These are phyloP conservation scores for Oreocharis arfaki DNA, from an alignment of 2,113 vertebrate genomes.

Conservation along the genomic window DNA sequence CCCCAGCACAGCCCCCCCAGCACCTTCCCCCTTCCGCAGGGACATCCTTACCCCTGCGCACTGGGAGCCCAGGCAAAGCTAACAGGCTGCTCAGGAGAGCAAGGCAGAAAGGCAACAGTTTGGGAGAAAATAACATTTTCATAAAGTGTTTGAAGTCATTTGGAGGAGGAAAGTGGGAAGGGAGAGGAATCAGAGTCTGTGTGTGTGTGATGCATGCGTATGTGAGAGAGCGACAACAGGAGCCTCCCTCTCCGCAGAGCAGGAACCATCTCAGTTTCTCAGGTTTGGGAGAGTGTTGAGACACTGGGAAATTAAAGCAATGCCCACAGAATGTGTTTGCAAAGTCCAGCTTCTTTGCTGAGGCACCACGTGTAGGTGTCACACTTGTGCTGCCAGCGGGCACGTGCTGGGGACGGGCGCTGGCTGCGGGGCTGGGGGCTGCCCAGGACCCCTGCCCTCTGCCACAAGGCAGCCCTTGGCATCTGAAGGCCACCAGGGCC, in stretches of 20 bases:
- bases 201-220: neutral
- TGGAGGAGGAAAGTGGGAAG: constrained; percentile 41
- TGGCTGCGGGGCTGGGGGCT: neutral
- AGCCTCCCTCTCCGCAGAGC: neutral
- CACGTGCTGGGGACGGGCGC: rapidly evolving
- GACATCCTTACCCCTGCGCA: neutral
- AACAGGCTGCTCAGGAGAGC: neutral
- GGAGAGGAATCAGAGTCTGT: neutral
- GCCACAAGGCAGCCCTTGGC: neutral
- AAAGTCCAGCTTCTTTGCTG: neutral
- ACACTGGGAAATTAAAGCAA: neutral
- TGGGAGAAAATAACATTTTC: constrained; percentile 21
- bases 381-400: neutral
- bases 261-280: constrained; percentile 19
- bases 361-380: neutral
- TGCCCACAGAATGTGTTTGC: neutral
- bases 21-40: neutral
- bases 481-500: neutral
- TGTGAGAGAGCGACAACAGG: neutral
- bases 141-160: neutral
- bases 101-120: constrained; percentile 1
- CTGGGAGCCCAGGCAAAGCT: neutral
- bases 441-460: neutral
- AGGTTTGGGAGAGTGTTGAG: neutral
- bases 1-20: neutral